Evolutionary conservation across 2,888 invertebrate genomes (phyloP).

Genomic region (Eupithecia insigniata): DNA sequence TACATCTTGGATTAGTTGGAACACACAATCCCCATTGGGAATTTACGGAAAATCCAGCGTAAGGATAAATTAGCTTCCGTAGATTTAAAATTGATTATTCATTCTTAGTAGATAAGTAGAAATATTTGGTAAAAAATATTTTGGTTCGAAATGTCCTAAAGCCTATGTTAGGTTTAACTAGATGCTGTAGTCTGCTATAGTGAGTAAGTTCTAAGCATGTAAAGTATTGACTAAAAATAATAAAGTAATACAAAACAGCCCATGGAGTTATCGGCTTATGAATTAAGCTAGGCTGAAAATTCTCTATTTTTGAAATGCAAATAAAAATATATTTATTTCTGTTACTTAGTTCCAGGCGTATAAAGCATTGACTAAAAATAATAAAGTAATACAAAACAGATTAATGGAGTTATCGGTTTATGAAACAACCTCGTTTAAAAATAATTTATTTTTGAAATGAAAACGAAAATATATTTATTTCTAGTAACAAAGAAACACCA

Average conservation of each 20-base stretch:
- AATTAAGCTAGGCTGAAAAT: neutral
- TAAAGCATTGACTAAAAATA: neutral
- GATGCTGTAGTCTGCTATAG: neutral
- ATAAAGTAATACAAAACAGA: neutral
- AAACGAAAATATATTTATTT: too few species aligned
- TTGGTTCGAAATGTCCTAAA: too few species aligned
- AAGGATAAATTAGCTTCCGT: neutral
- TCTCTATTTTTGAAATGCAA: too few species aligned
- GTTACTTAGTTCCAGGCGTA: too few species aligned
- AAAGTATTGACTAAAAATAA: neutral
- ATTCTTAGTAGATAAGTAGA: too few species aligned
- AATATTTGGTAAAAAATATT: too few species aligned
- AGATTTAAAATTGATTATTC: neutral
- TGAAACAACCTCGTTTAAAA: neutral
- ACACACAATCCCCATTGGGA: neutral
- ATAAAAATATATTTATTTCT: too few species aligned
- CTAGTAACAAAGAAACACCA: too few species aligned
- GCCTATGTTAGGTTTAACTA: too few species aligned
- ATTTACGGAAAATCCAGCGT: neutral
- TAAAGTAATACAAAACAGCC: neutral
- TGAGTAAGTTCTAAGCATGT: too few species aligned
- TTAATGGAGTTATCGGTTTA: neutral
- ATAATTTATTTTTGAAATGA: too few species aligned
- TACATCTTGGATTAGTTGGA: slow-evolving; percentile 2
- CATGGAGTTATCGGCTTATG: neutral